Percentiles rank a stretch among this genome's conserved stretches.
Evolutionary conservation across 37 sponge, comb jelly and placozoan genomes (phyloP).

Genomic region (Hexactinellida sp.): DNA sequence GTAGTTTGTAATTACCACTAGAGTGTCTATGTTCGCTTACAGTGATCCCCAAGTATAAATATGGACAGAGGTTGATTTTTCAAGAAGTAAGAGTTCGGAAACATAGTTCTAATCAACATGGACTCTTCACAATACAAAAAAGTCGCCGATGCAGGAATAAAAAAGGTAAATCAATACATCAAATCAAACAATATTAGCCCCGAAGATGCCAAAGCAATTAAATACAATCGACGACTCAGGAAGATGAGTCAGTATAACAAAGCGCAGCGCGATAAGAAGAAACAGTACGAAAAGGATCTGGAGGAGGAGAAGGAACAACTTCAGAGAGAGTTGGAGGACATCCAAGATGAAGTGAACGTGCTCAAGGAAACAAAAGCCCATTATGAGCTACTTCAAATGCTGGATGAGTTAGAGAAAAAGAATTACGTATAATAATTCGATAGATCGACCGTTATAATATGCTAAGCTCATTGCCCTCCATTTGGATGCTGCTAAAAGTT

Average conservation of each 20-base stretch:
- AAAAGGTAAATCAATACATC: not conserved
- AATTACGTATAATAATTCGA: not conserved
- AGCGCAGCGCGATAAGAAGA: not conserved
- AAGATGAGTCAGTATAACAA: conserved; percentile 18
- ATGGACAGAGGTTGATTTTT: not conserved
- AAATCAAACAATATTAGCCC: not conserved
- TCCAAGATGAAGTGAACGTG: not conserved
- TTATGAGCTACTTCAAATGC: not conserved
- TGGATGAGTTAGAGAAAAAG: not conserved
- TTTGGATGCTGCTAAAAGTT: not conserved
- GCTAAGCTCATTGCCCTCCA: not conserved
- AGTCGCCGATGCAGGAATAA: not conserved
- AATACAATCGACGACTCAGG: not conserved
- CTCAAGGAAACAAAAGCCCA: not conserved
- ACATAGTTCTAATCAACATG: not conserved
- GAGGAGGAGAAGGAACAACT: not conserved
- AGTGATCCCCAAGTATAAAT: not conserved
- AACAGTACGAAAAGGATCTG: not conserved
- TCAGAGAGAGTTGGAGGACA: not conserved
- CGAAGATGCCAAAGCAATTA: not conserved
- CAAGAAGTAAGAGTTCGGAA: not conserved
- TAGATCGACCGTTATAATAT: not conserved
- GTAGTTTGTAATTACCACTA: not conserved
- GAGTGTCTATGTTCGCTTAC: not conserved
- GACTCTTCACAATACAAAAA: not conserved